phyloP scores from a whole-genome alignment of 2,888 invertebrate species.

The Azorinus chamasolen region DNA sequence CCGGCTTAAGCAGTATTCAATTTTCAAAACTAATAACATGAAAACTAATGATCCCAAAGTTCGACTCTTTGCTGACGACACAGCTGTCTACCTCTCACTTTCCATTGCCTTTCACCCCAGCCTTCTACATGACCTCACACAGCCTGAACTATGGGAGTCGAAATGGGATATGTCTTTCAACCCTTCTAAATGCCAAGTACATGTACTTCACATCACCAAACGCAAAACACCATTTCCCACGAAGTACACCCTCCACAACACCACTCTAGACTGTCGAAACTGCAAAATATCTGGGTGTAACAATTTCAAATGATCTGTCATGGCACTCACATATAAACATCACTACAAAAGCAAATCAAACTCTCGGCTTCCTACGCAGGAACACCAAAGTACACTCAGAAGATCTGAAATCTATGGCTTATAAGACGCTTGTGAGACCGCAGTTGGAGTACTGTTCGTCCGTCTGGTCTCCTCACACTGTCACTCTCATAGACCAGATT shows the following conservation, averaged over 20 bases:
- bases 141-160: neutral
- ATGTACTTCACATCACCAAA: conserved; percentile 13
- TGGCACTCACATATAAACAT: too few species aligned
- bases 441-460: conserved; percentile 16
- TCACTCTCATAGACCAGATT: conserved; percentile 8
- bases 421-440: conserved; percentile 9
- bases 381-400: conserved; percentile 1
- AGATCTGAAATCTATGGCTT: conserved; percentile 2
- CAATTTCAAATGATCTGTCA: too few species aligned
- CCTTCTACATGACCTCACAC: neutral
- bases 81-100: neutral
- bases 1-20: too few species aligned
- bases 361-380: conserved; percentile 5
- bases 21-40: too few species aligned
- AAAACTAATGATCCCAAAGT: too few species aligned
- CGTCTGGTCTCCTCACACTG: conserved; percentile 24
- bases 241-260: conserved; percentile 4
- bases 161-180: conserved; percentile 2
- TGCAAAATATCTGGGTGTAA: conserved; percentile 8
- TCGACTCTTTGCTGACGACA: too few species aligned
- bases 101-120: neutral
- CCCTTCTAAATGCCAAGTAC: conserved; percentile 14
- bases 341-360: neutral
- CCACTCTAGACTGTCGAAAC: neutral
- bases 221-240: neutral